Evolutionary conservation across 37 sponge, comb jelly and placozoan species (phyloP), one percentile per base, ranked within the genome.

Genomic region (Hexactinellida sp.): DNA sequence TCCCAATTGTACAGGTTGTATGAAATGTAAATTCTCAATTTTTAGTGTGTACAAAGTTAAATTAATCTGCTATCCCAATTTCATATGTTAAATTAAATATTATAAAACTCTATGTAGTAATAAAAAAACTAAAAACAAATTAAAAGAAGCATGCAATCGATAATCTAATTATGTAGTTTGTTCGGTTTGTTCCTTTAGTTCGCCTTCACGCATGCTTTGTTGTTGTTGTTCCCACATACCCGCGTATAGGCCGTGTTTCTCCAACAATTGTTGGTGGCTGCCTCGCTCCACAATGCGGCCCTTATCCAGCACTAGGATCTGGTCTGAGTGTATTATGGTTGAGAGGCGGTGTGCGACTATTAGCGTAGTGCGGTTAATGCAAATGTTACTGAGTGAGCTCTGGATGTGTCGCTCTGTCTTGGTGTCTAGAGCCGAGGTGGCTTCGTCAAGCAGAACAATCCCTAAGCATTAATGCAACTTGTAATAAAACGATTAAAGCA

Each of bases 371-470:
- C 92, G 86, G 0, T 91, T 93, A 83, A 86, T 38, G 52, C 99
- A 98, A 37, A 95, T 96, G 37, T 89, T 76, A 84, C 88, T 86
- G 55, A 98, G 89, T 0, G 94, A 91, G 30, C 87, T 38, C 87
- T 98, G 99, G 13, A 98, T 98, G 93, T 93, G 88, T 16, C 99
- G 37, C 83, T 98, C 99, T 36, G 99, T 98, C 54, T 91, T 84
- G 0, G 99, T 98, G 85, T 98, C 99, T 38, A 98, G 90, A 16
- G 99, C 99, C 28, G 99, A 98, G 13, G 99, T 98, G 19, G 99
- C 99, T 76, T 95, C 99, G 55, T 98, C 99, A 37, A 98, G 87
- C 9, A 98, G 89, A 32, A 98, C 91, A 23, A 98, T 83, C 0
- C 91, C 47, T 41, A 41, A 41, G 10, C 47, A 13, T n/a, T n/a